These are phyloP conservation scores for Chiroxiphia lanceolata DNA, from an alignment of 2,797 vertebrate genomes.

Conservation along the genomic window DNA sequence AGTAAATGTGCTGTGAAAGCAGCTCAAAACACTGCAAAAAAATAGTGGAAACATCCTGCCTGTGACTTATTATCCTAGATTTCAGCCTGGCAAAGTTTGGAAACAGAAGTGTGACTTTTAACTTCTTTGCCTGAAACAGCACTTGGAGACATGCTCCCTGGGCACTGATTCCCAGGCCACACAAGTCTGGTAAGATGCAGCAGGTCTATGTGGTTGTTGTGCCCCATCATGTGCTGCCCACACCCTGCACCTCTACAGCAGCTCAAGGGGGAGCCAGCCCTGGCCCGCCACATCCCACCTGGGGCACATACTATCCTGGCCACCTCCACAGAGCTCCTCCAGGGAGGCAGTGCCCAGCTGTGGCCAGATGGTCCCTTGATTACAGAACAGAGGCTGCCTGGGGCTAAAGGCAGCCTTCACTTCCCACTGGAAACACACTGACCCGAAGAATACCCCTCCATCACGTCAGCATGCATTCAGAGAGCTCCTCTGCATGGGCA, in stretches of 20 bases:
- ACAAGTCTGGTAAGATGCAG: background rate
- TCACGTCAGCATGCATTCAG: fast-evolving
- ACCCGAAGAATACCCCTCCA: background rate
- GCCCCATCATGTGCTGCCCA: background rate
- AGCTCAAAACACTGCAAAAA: background rate
- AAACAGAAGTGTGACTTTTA: background rate
- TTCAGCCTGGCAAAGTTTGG: background rate
- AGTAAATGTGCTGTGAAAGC: background rate
- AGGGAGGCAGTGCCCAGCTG: background rate
- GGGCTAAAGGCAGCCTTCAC: background rate
- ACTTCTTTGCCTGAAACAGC: background rate
- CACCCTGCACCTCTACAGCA: background rate
- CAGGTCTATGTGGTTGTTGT: background rate
- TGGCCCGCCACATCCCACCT: fast-evolving
- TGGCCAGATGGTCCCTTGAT: too few species aligned
- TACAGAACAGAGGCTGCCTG: background rate
- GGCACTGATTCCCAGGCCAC: background rate
- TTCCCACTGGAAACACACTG: background rate
- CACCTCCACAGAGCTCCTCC: background rate
- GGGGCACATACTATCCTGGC: background rate
- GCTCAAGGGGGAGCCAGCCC: background rate
- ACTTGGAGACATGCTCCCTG: background rate
- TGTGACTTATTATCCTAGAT: background rate
- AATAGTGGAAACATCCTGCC: background rate
- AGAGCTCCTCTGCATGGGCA: fast-evolving